Percentiles rank a stretch among this genome's conserved stretches.
Conservation (phyloP, 2,797 vertebrate species). For the Poecilia velifera region DNA sequence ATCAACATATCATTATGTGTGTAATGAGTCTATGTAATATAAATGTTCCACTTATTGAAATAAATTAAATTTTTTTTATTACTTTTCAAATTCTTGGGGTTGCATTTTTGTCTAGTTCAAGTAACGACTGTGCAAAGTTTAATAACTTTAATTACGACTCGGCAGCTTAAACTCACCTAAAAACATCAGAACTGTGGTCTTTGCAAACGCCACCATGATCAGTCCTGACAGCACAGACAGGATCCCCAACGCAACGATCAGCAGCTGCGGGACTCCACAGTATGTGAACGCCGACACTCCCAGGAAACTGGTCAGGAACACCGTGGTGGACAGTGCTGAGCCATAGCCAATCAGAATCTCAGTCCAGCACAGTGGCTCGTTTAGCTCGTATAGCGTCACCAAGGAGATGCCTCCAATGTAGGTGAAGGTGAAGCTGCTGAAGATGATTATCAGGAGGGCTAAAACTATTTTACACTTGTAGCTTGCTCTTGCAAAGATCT, state of each 20-base stretch:
- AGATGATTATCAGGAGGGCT: constrained; percentile 82
- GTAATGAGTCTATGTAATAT: background rate
- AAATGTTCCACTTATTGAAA: background rate
- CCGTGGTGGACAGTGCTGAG: constrained; percentile 82
- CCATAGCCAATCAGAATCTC: constrained; percentile 94
- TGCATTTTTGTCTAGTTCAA: background rate
- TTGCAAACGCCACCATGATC: constrained; percentile 84
- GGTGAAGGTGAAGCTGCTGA: constrained; percentile 82
- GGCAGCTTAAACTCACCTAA: constrained; percentile 83
- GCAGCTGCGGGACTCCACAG: constrained; percentile 82
- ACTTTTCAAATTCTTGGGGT: background rate
- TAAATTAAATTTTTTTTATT: background rate
- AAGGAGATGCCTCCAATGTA: constrained; percentile 79
- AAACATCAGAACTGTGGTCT: constrained; percentile 90
- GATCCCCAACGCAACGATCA: constrained; percentile 87
- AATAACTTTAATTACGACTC: background rate
- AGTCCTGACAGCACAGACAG: constrained; percentile 85
- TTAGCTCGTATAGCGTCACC: constrained; percentile 90
- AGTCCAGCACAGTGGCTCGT: constrained; percentile 92
- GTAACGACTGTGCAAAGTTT: background rate
- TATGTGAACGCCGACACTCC: constrained; percentile 86
- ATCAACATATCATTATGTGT: no score
- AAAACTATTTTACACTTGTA: constrained; percentile 75
- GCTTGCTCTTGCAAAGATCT: constrained; percentile 81
- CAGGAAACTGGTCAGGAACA: constrained; percentile 88